These are phyloP conservation scores for Hirtodrosophila duncani DNA, from an alignment of 2,888 invertebrate species.

Conservation along the genomic window DNA sequence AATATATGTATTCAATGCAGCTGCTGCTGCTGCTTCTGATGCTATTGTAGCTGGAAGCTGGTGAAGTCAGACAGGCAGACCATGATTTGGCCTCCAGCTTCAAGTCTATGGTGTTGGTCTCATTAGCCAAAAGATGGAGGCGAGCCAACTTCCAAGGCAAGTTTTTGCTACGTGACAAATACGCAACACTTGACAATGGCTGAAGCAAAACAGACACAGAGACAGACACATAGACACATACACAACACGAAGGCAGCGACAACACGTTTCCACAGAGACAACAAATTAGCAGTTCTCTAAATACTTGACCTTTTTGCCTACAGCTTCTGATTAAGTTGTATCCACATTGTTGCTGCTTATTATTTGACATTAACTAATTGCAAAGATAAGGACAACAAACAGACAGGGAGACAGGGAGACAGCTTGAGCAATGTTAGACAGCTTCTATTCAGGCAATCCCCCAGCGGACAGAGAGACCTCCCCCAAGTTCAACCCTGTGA, in stretches of 20 bases:
- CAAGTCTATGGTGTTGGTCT: constrained; percentile 59
- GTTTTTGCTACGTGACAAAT: constrained; percentile 69
- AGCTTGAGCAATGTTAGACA: constrained; percentile 50
- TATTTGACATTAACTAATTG: constrained; percentile 69
- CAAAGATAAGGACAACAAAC: constrained; percentile 30
- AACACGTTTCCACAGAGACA: constrained; percentile 35
- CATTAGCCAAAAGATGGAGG: constrained; percentile 55
- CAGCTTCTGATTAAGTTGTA: constrained; percentile 64
- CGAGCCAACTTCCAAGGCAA: constrained; percentile 46
- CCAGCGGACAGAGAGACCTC: too few relatives aligned
- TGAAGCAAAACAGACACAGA: constrained; percentile 12
- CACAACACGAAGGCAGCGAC: not conserved
- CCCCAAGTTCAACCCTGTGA: too few relatives aligned
- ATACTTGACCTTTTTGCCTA: constrained; percentile 70
- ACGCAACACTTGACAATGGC: constrained; percentile 64
- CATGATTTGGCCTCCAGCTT: constrained; percentile 32
- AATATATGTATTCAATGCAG: constrained; percentile 13
- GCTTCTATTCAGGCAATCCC: not conserved
- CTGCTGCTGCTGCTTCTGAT: constrained; percentile 15
- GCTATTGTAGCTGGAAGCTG: constrained; percentile 9
- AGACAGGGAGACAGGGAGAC: constrained; percentile 33
- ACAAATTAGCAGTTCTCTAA: constrained; percentile 60
- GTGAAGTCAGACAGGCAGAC: constrained; percentile 10
- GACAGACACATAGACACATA: constrained; percentile 16
- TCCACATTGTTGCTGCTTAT: constrained; percentile 29